Conservation (phyloP, 2,113 vertebrate genomes). For the Trinectes maculatus region DNA sequence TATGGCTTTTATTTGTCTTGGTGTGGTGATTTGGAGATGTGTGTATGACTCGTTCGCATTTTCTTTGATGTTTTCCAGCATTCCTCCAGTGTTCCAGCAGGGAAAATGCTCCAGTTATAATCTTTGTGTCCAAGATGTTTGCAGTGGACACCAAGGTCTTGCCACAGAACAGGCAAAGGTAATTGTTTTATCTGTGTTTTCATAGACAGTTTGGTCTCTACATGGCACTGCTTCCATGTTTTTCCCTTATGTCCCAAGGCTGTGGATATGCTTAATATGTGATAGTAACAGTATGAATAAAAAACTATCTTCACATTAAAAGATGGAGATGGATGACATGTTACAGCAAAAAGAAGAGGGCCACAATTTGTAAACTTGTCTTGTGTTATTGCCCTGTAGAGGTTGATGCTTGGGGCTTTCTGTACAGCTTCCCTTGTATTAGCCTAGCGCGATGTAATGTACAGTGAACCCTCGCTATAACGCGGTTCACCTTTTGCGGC, state of each 20-base stretch:
- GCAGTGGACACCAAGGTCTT: slow-evolving; percentile 88
- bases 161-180: slow-evolving; percentile 93
- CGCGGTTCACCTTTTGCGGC: too few relatives aligned
- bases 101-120: slow-evolving; percentile 86
- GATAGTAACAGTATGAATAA: too few relatives aligned
- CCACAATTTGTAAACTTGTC: too few relatives aligned
- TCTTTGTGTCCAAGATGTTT: slow-evolving; percentile 99
- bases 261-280: not conserved
- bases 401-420: too few relatives aligned
- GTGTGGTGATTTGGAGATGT: not conserved
- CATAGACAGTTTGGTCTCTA: slow-evolving; percentile 17
- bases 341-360: slow-evolving; percentile 4
- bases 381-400: too few relatives aligned
- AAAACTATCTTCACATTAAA: slow-evolving; percentile 36
- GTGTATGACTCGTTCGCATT: slow-evolving; percentile 7
- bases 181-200: slow-evolving; percentile 18
- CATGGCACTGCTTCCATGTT: slow-evolving; percentile 46
- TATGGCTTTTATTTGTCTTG: not conserved
- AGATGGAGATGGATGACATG: slow-evolving; percentile 26
- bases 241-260: not conserved
- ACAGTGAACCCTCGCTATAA: too few relatives aligned
- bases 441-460: too few relatives aligned
- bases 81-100: slow-evolving; percentile 92
- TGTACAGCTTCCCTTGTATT: too few relatives aligned
- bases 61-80: slow-evolving; percentile 73